Conservation (phyloP, 1,140 invertebrate genomes). For the Delia radicum region DNA sequence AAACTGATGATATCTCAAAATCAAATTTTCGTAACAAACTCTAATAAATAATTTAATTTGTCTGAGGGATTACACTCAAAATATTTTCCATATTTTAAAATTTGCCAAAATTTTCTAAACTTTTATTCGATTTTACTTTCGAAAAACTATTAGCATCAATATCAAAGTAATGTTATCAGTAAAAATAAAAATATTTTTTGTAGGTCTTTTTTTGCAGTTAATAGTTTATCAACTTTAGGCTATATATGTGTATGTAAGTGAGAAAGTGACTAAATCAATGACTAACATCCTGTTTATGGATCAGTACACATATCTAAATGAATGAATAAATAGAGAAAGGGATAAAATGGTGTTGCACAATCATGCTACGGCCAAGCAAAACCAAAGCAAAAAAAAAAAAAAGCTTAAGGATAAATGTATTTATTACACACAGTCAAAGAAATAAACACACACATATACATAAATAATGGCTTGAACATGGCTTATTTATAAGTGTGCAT, state of each 20-base stretch:
- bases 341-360: not conserved
- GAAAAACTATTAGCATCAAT: too few species aligned
- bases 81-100: too few species aligned
- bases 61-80: too few species aligned
- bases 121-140: too few species aligned
- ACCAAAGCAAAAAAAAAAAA: not conserved
- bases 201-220: too few species aligned
- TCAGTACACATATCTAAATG: conserved; percentile 14
- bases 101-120: too few species aligned
- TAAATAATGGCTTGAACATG: too few species aligned
- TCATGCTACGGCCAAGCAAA: not conserved
- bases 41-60: too few species aligned
- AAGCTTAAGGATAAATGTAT: not conserved
- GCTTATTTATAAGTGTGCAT: not conserved
- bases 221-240: not conserved
- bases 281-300: conserved; percentile 23
- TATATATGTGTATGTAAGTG: not conserved
- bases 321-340: not conserved
- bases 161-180: too few species aligned
- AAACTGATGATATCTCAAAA: too few species aligned
- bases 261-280: conserved; percentile 24
- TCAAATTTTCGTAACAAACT: too few species aligned
- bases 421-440: not conserved
- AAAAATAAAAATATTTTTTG: too few species aligned
- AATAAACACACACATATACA: not conserved